phyloP scores from a whole-genome alignment of 2,888 invertebrate species.

The Antheraea yamamai region DNA sequence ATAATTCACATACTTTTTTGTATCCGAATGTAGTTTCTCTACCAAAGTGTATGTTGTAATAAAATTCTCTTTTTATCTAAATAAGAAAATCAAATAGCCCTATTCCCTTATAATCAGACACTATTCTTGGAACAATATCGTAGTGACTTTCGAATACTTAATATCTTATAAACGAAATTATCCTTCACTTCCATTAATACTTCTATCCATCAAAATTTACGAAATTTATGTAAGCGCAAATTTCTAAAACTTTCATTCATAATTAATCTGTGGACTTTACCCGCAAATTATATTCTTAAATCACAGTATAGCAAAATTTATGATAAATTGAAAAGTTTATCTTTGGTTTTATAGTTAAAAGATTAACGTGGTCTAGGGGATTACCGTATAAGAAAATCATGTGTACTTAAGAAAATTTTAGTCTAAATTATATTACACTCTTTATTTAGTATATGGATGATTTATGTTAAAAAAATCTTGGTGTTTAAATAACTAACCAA shows the following conservation, averaged over 20 bases:
- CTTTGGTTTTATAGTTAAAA: background rate
- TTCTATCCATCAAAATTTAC: background rate
- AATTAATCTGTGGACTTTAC: constrained; percentile 2
- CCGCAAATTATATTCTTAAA: background rate
- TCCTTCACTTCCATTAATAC: background rate
- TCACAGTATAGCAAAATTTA: background rate
- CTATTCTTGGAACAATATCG: background rate
- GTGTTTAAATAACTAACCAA: background rate
- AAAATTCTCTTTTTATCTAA: background rate
- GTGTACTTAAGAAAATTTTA: background rate
- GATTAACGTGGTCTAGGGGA: background rate
- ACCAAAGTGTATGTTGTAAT: no score
- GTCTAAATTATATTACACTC: background rate
- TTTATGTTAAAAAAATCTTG: background rate
- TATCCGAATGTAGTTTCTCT: no score
- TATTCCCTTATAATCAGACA: background rate
- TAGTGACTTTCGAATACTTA: background rate
- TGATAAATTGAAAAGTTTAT: background rate
- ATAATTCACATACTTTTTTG: no score
- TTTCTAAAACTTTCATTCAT: background rate
- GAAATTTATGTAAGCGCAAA: background rate
- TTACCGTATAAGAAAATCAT: background rate
- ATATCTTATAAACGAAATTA: background rate
- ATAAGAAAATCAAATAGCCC: background rate
- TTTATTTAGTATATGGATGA: background rate